phyloP scores from a whole-genome alignment of 2,888 invertebrate genomes.

The Hypomecis atomaria region DNA sequence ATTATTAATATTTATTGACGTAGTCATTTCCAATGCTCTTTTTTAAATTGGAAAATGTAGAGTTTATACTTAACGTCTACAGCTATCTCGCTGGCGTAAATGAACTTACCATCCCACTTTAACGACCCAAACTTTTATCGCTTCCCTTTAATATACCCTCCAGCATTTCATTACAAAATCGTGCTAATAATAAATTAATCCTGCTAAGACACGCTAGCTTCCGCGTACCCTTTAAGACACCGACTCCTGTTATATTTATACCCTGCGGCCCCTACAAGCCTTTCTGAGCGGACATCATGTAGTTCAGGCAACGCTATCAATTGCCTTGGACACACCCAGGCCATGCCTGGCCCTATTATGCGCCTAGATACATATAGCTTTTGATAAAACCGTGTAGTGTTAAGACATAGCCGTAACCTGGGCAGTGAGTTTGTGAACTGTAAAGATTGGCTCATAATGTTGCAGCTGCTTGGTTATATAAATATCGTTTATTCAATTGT shows the following conservation, averaged over 20 bases:
- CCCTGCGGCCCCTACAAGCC: constrained; percentile 57
- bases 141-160: constrained; percentile 8
- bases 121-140: constrained; percentile 2
- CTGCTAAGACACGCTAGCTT: constrained; percentile 39
- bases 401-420: constrained; percentile 10
- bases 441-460: constrained; percentile 8
- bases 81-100: background rate
- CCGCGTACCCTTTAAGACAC: constrained; percentile 45
- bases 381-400: constrained; percentile 44
- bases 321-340: constrained; percentile 79
- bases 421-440: constrained; percentile 11
- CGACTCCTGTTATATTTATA: constrained; percentile 54
- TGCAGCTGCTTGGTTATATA: background rate
- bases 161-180: constrained; percentile 27
- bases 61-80: no score
- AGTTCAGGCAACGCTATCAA: constrained; percentile 63
- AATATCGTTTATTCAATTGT: no score
- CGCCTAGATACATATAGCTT: constrained; percentile 43
- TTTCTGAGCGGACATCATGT: constrained; percentile 62
- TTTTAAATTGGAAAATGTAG: no score
- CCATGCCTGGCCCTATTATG: constrained; percentile 72
- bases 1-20: background rate
- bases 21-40: background rate
- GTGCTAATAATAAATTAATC: constrained; percentile 43
- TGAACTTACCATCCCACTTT: background rate